Base-by-base conservation (phyloP, 2,113 vertebrate species). In the Channa maculata region DNA sequence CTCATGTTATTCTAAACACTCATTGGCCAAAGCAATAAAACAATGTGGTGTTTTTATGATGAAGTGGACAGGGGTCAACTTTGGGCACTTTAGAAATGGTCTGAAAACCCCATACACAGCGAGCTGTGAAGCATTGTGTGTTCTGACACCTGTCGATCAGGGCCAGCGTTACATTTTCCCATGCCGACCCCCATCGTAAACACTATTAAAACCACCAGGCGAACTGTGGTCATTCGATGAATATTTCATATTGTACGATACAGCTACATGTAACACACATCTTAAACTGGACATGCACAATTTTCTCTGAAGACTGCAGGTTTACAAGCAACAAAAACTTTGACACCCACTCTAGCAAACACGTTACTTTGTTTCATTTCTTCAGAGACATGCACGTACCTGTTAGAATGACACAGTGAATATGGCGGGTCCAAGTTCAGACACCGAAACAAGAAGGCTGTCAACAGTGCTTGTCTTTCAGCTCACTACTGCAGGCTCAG, bases 321-420 rank as follows among this genome's bases (percentile, higher is more conserved):
- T 36, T 71, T 11, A 54, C 5, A 46, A 39, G 14, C n/a, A 59
- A 15, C 8, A 24, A 24, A 24, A 53, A 61, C 7, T 24, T 24
- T 24, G 24, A 24, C 24, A 41, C 39, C 4, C 4, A 41, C 6
- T 5, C 6, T 4, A 5, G 4, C 24, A 24, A 10, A 45, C 15
- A 43, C 5, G 9, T 12, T 3, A 24, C 24, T n/a, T 66, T n/a
- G n/a, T n/a, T n/a, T n/a, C n/a, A n/a, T n/a, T n/a, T 36, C 2
- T 46, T 48, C 12, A 41, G 11, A 85, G 9, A 51, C 6, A 57
- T 38, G 6, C 52, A 69, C 89, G 11, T 88, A 93, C 92, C 92
- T 87, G 78, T 83, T 37, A 3, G 55, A 76, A 2, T 34, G 77
- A 54, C 33, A 15, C 50, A 24, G 34, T 57, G 33, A 49, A 63